Evolutionary conservation across 1,140 invertebrate genomes (phyloP), one percentile per base, ranked within the genome.

Genomic region (Choristoneura fumiferana): DNA sequence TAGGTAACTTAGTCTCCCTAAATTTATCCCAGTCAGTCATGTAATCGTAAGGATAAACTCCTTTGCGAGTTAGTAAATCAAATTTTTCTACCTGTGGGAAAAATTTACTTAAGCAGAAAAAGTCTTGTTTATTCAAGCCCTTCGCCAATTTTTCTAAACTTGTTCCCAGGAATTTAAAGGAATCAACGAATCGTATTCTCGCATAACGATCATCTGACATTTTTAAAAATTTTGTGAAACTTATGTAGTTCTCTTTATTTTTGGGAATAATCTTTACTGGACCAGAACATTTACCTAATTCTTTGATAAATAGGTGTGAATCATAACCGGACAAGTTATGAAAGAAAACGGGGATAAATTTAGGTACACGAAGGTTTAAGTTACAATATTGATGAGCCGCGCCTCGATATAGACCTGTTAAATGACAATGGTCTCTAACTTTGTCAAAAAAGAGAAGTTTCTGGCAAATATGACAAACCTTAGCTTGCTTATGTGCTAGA

Each of bases 241-340:
- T 64, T 18, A 74, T 65, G 52, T 76, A 76, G 40, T 69, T 70
- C 64, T 89, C 81, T 58, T 76, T 71, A 53, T 71, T 85, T 53
- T 74, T 80, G 8, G 82, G 73, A 54, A 89, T 85, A 18, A 79
- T 64, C 33, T 69, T 57, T 22, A 87, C 73, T 17, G 63, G 14
- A 0, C 68, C 63, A 10, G 72, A 60, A 67, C 67, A 62, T 13
- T 56, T n/a, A 12, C 65, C 63, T 8, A 83, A 35, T 13, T 60
- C 62, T 65, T 76, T 65, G 8, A 87, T 76, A 43, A 87, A 67
- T 0, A 85, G 56, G 62, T 86, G 84, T 33, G 61, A 29, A 65
- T 89, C 77, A 71, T 85, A 89, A 0, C 68, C 72, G 13, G 38
- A 52, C 8, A 89, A 61, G 71, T 87, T 89, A 63, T 90, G 86